Percentiles rank a stretch among this genome's conserved stretches.
phyloP scores from a whole-genome alignment of 2,113 vertebrate genomes.

The Spilogale gracilis region DNA sequence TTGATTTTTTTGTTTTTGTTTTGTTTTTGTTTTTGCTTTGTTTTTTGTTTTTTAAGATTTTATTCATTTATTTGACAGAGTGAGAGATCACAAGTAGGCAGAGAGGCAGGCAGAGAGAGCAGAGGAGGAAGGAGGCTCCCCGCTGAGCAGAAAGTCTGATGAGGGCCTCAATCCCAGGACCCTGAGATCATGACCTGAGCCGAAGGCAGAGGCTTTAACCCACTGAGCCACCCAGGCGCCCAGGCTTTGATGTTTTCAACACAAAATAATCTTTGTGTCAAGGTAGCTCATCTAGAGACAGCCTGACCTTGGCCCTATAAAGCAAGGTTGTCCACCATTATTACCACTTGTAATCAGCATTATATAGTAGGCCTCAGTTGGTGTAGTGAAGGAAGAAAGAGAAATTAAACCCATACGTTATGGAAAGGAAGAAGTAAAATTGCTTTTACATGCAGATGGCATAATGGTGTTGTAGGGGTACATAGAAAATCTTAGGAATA shows the following conservation, averaged over 20 bases:
- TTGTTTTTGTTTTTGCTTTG: too few species aligned
- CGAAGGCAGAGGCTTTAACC: too few species aligned
- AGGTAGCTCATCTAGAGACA: not conserved
- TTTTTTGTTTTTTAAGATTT: too few species aligned
- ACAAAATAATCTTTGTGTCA: not conserved
- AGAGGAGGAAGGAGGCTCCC: too few species aligned
- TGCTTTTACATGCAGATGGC: not conserved
- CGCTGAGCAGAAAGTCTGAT: too few species aligned
- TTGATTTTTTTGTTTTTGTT: not conserved
- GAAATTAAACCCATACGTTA: not conserved
- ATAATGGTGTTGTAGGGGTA: not conserved
- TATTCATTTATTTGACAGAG: too few species aligned
- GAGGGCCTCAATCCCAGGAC: too few species aligned
- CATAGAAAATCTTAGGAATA: not conserved
- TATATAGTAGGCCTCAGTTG: not conserved
- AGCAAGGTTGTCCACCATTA: not conserved
- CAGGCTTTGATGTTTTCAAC: not conserved
- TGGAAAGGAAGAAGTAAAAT: not conserved
- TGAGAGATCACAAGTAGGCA: too few species aligned
- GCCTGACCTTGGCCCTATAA: not conserved
- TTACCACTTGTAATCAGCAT: not conserved
- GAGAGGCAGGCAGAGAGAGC: too few species aligned
- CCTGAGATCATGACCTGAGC: too few species aligned
- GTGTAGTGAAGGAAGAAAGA: not conserved
- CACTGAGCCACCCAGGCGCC: too few species aligned